Percentiles rank a stretch among this genome's conserved stretches.
These are phyloP conservation scores for Pterobdella sp. DNA, from an alignment of 2,888 invertebrate genomes.

Conservation along the genomic window DNA sequence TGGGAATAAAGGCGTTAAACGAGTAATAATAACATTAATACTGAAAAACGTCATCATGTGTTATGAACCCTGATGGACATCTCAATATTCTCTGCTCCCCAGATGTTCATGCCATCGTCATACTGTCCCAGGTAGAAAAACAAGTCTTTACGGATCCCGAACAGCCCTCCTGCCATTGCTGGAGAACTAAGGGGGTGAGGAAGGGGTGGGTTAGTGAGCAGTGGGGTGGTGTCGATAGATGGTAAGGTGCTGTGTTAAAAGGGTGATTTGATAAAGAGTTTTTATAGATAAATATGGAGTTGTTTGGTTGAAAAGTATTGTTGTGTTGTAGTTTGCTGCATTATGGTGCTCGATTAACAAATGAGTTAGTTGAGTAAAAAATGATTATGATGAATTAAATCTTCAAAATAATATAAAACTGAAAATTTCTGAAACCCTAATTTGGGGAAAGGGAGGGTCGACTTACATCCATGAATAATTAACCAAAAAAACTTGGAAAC, in stretches of 20 bases:
- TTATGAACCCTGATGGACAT: conserved; percentile 22
- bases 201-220: no score
- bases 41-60: neutral
- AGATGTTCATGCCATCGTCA: neutral
- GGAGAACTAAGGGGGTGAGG: conserved; percentile 3
- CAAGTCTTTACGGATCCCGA: conserved; percentile 6
- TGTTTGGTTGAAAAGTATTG: no score
- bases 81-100: conserved; percentile 21
- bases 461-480: no score
- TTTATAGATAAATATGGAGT: no score
- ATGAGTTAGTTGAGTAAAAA: neutral
- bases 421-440: no score
- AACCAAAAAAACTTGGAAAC: no score
- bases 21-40: neutral
- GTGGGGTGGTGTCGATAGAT: no score
- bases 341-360: no score
- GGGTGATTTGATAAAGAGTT: no score
- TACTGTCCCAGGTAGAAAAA: conserved; percentile 19
- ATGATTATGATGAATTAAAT: neutral
- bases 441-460: no score
- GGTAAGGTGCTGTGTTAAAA: no score
- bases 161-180: conserved; percentile 24
- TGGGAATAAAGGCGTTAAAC: neutral
- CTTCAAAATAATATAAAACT: neutral
- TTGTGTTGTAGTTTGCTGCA: no score